Conservation (phyloP, 2,797 vertebrate species). For the Pseudochirops cupreus region DNA sequence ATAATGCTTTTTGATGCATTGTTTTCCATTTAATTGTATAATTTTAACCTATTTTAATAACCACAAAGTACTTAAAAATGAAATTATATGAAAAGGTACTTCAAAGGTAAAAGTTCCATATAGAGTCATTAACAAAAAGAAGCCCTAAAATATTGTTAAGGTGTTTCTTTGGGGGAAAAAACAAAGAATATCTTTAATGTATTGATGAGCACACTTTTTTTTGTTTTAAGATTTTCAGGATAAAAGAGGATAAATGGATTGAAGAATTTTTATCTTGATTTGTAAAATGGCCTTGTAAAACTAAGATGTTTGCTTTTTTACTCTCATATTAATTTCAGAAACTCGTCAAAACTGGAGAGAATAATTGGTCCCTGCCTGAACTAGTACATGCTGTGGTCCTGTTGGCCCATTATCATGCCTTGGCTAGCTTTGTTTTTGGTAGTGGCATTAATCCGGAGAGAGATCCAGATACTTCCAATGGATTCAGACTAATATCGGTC, state of each 20-base stretch:
- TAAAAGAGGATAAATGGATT: constrained; percentile 2
- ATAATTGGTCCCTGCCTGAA: constrained; percentile 92
- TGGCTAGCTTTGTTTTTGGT: constrained; percentile 91
- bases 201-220: constrained; percentile 4
- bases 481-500: constrained; percentile 86
- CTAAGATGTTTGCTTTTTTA: constrained; percentile 53
- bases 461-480: constrained; percentile 84
- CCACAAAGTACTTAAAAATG: constrained; percentile 24
- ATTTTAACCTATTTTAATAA: background rate
- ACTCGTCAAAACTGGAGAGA: constrained; percentile 92
- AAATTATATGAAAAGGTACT: background rate
- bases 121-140: constrained; percentile 20
- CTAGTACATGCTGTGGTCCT: constrained; percentile 91
- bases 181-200: constrained; percentile 5
- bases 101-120: constrained; percentile 22
- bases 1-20: background rate
- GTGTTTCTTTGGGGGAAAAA: background rate
- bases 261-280: constrained; percentile 29
- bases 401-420: constrained; percentile 90
- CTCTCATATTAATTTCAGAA: constrained; percentile 85
- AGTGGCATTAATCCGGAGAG: constrained; percentile 91
- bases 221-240: constrained; percentile 40
- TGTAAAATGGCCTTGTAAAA: constrained; percentile 39
- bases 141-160: background rate
- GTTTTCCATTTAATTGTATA: background rate